phyloP scores from a whole-genome alignment of 2,888 invertebrate genomes.

The Drepanosiphum platanoidis region DNA sequence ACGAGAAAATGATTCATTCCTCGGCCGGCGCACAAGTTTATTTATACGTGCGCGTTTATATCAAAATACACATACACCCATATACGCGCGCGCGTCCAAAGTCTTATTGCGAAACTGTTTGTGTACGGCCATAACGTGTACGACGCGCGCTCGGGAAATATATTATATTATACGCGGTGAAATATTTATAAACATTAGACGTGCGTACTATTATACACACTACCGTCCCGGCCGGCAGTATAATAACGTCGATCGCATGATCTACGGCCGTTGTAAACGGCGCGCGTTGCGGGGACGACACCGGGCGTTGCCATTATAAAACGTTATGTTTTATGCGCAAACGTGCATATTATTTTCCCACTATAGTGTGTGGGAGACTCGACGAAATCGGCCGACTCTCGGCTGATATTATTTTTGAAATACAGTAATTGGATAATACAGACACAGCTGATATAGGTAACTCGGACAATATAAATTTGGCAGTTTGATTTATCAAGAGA shows the following conservation, averaged over 20 bases:
- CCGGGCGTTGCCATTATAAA: neutral
- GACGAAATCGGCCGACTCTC: neutral
- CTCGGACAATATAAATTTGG: too few species aligned
- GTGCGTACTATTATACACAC: neutral
- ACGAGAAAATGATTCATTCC: neutral
- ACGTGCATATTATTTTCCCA: neutral
- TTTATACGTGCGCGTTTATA: neutral
- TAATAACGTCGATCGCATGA: conserved; percentile 19
- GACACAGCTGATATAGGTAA: too few species aligned
- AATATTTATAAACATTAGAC: neutral
- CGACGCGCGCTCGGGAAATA: neutral
- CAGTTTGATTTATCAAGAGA: too few species aligned
- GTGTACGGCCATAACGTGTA: too few species aligned
- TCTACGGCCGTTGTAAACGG: conserved; percentile 6
- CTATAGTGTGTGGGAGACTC: neutral
- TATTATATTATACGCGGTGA: neutral
- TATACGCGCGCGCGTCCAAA: neutral
- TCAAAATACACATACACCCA: neutral
- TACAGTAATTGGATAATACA: too few species aligned
- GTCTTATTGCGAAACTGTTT: neutral
- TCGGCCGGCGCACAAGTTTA: neutral
- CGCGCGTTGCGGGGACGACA: neutral
- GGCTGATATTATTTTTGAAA: neutral
- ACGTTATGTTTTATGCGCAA: neutral
- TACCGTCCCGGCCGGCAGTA: neutral